A percentile compares a stretch with the other conserved stretches of the same genome.
These are phyloP conservation scores for Eupithecia subfuscata DNA, from an alignment of 2,888 invertebrate genomes.

Conservation along the genomic window DNA sequence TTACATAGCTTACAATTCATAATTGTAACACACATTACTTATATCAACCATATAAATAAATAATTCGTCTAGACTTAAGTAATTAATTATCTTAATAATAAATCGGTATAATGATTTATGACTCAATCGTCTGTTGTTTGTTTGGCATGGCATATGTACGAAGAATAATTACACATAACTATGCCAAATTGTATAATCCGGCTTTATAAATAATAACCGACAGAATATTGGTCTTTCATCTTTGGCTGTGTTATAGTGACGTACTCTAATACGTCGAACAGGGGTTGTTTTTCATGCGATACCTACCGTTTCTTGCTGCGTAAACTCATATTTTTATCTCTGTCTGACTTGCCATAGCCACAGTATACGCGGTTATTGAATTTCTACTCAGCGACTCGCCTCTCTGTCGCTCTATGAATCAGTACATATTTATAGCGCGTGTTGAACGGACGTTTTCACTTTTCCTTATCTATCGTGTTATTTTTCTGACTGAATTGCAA, in stretches of 20 bases:
- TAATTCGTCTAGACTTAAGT: neutral
- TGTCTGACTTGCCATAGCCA: slow-evolving; percentile 29
- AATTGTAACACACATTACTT: neutral
- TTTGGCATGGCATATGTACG: slow-evolving; percentile 4
- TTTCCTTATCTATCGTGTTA: slow-evolving; percentile 57
- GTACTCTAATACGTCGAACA: slow-evolving; percentile 22
- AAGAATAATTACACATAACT: slow-evolving; percentile 5
- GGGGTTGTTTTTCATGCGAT: slow-evolving; percentile 39
- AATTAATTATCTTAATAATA: neutral
- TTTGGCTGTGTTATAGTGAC: slow-evolving; percentile 24
- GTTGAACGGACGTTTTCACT: slow-evolving; percentile 58
- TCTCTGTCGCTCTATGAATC: slow-evolving; percentile 48
- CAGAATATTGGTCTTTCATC: neutral
- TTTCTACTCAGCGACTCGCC: slow-evolving; percentile 58
- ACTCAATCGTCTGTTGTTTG: slow-evolving; percentile 22
- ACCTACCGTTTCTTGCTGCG: slow-evolving; percentile 25
- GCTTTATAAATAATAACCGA: neutral
- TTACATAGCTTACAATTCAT: too few species aligned
- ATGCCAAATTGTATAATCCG: neutral
- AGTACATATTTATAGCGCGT: slow-evolving; percentile 76
- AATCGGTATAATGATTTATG: neutral
- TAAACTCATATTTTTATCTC: slow-evolving; percentile 30
- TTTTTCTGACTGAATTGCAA: slow-evolving; percentile 64
- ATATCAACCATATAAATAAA: neutral
- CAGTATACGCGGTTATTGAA: slow-evolving; percentile 61